Percentiles rank a stretch among this genome's conserved stretches.
Conservation (phyloP, 2,888 invertebrate species). For the Miltochrista miniata region DNA sequence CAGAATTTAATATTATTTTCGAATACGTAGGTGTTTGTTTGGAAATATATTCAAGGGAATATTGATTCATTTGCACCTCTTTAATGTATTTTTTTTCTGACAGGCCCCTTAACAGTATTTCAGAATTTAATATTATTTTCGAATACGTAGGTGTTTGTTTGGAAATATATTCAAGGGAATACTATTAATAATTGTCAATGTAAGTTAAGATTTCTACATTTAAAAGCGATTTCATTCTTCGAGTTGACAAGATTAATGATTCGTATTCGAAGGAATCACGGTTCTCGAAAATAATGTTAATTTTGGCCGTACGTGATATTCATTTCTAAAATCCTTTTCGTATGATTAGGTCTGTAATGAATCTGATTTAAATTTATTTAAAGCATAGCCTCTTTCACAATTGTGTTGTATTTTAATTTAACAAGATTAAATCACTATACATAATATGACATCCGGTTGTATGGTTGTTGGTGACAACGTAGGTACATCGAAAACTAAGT, state of each 20-base stretch:
- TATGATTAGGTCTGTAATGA: background rate
- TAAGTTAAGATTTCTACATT: background rate
- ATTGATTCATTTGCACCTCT: too few relatives aligned
- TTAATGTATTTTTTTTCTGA: too few relatives aligned
- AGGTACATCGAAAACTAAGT: too few relatives aligned
- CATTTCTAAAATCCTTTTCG: background rate
- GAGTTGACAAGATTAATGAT: constrained; percentile 1
- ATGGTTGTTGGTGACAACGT: too few relatives aligned
- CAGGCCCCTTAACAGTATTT: background rate
- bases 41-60: background rate
- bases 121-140: background rate
- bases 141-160: background rate
- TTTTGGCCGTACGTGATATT: background rate
- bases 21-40: background rate
- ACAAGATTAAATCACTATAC: too few relatives aligned
- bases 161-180: background rate
- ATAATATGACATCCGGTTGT: too few relatives aligned
- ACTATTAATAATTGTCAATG: background rate
- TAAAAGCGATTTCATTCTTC: background rate
- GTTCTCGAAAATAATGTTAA: background rate
- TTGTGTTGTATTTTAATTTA: too few relatives aligned
- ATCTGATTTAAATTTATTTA: background rate
- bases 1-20: background rate
- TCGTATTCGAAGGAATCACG: background rate
- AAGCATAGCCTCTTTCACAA: too few relatives aligned